Base-by-base conservation (phyloP, 1,140 invertebrate species). In the Pseudomyrmex concolor region DNA sequence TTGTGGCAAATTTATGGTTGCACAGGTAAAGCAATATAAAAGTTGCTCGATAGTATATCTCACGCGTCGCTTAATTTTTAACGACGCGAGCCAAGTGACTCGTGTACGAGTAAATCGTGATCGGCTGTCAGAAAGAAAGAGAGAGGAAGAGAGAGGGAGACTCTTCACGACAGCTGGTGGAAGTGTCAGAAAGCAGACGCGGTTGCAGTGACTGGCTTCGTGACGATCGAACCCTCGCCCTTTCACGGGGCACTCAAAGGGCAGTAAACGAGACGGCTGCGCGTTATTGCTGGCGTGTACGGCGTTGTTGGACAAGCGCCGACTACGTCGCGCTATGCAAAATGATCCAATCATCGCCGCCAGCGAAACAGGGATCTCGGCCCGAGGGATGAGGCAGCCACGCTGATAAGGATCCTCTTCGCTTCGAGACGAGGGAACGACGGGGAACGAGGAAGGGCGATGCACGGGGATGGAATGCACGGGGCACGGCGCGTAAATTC, bases 271-370 rank as follows among this genome's bases (percentile, higher is more conserved):
- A 71, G 78, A 60, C 60, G 78, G 78, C 57, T 45, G 66, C 45
- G 70, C 78, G 78, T 81, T 87, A 85, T 87, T 87, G 86, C 86
- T 74, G 71, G 67, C 80, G 19, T 86, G 84, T 83, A 78, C 72
- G 80, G 54, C 22, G 76, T 80, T 80, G 76, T 80, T 70, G 66
- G 66, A 80, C 76, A 80, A 80, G 76, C 76, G 45, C 8, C 64
- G 76, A 71, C 76, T 71, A 80, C 76, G 66, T 71, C 66, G 55
- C 76, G 66, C 76, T 80, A 80, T 80, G 67, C 76, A 80, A 80
- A 80, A 80, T 71, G 76, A 80, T 80, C 76, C 76, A 71, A 80
- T 80, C 76, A 80, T 80, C 66, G 76, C 76, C 66, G 76, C 67
- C 54, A 22, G 66, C 54, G 66, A 60, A 80, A 80, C 76, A 80